phyloP scores from a whole-genome alignment of 2,797 vertebrate genomes.

The Megaceryle alcyon region DNA sequence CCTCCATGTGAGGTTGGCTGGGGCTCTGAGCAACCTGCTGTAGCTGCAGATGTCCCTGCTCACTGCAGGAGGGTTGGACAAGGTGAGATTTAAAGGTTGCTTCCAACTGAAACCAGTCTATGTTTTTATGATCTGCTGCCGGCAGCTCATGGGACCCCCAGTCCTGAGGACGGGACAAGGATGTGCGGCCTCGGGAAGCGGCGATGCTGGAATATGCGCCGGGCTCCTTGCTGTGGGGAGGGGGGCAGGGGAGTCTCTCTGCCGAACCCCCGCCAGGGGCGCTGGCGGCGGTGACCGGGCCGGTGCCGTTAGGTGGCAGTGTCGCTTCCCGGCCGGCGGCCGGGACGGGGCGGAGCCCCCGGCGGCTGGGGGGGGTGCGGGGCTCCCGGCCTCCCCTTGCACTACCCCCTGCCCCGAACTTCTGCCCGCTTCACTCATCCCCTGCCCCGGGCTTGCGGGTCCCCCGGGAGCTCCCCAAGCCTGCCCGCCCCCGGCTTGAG shows the following conservation, averaged over 20 bases:
- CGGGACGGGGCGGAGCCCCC: too few species aligned
- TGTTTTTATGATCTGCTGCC: background rate
- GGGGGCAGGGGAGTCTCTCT: too few species aligned
- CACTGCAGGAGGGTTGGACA: background rate
- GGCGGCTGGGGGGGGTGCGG: background rate
- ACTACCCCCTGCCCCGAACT: background rate
- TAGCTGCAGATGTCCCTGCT: background rate
- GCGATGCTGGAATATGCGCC: background rate
- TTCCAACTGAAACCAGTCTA: background rate
- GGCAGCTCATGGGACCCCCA: background rate
- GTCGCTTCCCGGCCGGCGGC: background rate
- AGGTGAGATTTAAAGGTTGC: background rate
- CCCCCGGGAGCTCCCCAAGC: background rate
- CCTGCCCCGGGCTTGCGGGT: background rate
- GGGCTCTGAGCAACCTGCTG: background rate
- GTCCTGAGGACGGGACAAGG: background rate
- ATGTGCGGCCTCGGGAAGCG: background rate
- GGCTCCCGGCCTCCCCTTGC: background rate
- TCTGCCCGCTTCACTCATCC: background rate
- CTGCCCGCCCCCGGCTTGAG: background rate
- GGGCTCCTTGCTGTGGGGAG: background rate
- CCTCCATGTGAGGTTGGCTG: background rate
- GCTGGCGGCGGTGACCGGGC: too few species aligned
- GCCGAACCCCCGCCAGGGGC: too few species aligned
- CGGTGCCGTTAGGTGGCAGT: conserved; percentile 24